phyloP scores from a whole-genome alignment of 2,113 vertebrate genomes.

The Galemys pyrenaicus region DNA sequence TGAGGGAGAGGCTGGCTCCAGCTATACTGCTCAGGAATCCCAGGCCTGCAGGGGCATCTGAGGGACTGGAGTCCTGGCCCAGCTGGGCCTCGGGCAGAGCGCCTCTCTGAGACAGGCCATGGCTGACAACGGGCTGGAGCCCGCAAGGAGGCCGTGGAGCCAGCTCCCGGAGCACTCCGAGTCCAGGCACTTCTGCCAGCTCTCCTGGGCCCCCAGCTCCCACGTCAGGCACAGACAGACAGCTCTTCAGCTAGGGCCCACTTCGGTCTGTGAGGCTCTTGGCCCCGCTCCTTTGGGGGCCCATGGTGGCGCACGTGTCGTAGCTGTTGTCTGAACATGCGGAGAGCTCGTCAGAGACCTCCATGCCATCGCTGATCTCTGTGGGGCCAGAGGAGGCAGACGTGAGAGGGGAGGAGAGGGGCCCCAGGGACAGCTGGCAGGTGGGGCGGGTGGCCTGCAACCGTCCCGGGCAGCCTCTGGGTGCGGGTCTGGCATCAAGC shows the following conservation, averaged over 20 bases:
- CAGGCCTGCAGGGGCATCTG: slow-evolving; percentile 66
- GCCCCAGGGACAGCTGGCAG: not conserved
- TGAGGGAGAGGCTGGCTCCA: not conserved
- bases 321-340: slow-evolving; percentile 90
- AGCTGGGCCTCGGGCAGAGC: not conserved
- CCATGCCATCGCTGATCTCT: slow-evolving; percentile 93
- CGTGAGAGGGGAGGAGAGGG: not conserved
- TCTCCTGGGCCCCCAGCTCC: not conserved
- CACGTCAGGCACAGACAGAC: not conserved
- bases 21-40: slow-evolving; percentile 35
- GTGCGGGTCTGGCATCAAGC: not conserved
- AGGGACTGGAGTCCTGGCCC: slow-evolving; percentile 21
- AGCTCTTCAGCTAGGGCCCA: slow-evolving; percentile 50
- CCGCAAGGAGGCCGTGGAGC: not conserved
- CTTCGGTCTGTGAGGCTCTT: slow-evolving; percentile 77
- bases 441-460: not conserved
- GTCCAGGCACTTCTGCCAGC: not conserved
- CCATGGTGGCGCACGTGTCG: slow-evolving; percentile 81
- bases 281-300: slow-evolving; percentile 45
- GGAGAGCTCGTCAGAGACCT: slow-evolving; percentile 91
- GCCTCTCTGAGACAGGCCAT: not conserved
- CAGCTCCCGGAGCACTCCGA: not conserved
- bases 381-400: slow-evolving; percentile 59
- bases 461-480: not conserved
- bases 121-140: not conserved